A percentile compares a stretch with the other conserved stretches of the same genome.
Conservation (phyloP, 1,140 invertebrate species). For the Pteromalus puparum region DNA sequence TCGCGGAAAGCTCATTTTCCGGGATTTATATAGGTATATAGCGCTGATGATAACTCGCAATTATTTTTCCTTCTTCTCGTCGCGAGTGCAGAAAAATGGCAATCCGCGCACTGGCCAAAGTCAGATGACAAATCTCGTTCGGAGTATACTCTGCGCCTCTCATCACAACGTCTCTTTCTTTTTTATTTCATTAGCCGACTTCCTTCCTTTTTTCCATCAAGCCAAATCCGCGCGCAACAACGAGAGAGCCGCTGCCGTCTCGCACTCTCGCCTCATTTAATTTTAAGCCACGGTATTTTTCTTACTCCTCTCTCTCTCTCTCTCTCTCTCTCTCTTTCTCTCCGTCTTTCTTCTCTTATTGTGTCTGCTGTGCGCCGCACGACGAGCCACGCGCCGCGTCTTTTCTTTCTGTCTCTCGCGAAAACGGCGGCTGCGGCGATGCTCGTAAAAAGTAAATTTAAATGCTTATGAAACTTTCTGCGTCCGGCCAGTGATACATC, state of each 20-base stretch:
- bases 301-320: not conserved
- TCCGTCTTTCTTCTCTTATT: not conserved
- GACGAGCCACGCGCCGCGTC: not conserved
- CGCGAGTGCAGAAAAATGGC: too few relatives aligned
- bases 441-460: conserved; percentile 4
- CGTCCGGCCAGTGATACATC: not conserved
- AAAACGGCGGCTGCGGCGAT: not conserved
- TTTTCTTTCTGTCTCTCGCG: conserved; percentile 16
- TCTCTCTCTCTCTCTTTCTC: not conserved
- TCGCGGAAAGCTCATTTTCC: not conserved
- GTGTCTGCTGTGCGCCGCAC: not conserved
- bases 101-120: not conserved
- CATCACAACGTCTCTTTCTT: not conserved
- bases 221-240: not conserved
- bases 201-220: not conserved
- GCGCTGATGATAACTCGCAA: too few relatives aligned
- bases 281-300: conserved; percentile 30
- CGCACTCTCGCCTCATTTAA: conserved; percentile 6
- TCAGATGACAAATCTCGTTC: not conserved
- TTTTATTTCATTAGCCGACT: not conserved
- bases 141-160: too few relatives aligned
- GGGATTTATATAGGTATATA: too few relatives aligned
- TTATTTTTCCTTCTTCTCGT: too few relatives aligned
- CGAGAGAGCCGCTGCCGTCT: not conserved
- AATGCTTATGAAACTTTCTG: conserved; percentile 4